Conservation (phyloP, 2,888 invertebrate genomes). For the Pogonocherus hispidulus region DNA sequence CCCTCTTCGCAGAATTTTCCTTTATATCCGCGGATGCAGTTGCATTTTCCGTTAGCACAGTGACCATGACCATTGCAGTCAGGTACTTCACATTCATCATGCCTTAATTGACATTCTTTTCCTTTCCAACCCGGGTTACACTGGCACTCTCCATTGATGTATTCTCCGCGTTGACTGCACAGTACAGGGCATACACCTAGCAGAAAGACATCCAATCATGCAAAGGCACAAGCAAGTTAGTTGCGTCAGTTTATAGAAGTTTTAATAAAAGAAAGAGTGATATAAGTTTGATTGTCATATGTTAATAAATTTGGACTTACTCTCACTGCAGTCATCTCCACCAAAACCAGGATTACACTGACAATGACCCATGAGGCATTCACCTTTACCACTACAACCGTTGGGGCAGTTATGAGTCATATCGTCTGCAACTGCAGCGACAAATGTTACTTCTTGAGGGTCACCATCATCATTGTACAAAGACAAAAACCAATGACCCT, state of each 20-base stretch:
- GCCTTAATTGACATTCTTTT: slow-evolving; percentile 93
- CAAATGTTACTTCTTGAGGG: slow-evolving; percentile 88
- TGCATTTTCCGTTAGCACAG: slow-evolving; percentile 95
- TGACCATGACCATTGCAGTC: slow-evolving; percentile 97
- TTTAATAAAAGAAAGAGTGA: slow-evolving; percentile 9
- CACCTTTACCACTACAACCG: slow-evolving; percentile 96
- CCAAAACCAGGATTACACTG: slow-evolving; percentile 97
- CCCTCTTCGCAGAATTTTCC: slow-evolving; percentile 95
- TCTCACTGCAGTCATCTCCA: slow-evolving; percentile 96
- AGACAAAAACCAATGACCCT: slow-evolving; percentile 96
- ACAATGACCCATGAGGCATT: slow-evolving; percentile 95
- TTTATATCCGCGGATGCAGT: slow-evolving; percentile 93
- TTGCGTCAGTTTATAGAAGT: slow-evolving; percentile 19
- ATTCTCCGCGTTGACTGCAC: slow-evolving; percentile 97
- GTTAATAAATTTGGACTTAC: slow-evolving; percentile 73
- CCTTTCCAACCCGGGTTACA: slow-evolving; percentile 99
- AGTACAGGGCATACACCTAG: slow-evolving; percentile 94
- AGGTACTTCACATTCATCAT: slow-evolving; percentile 96
- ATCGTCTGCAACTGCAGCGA: slow-evolving; percentile 88
- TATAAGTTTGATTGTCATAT: not conserved
- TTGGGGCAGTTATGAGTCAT: slow-evolving; percentile 97
- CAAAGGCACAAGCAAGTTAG: slow-evolving; percentile 43
- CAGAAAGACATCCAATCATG: slow-evolving; percentile 52
- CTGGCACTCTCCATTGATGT: slow-evolving; percentile 95
- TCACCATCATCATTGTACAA: slow-evolving; percentile 96